Conservation (phyloP, 2,888 invertebrate genomes). For the Callyntrura sp. region DNA sequence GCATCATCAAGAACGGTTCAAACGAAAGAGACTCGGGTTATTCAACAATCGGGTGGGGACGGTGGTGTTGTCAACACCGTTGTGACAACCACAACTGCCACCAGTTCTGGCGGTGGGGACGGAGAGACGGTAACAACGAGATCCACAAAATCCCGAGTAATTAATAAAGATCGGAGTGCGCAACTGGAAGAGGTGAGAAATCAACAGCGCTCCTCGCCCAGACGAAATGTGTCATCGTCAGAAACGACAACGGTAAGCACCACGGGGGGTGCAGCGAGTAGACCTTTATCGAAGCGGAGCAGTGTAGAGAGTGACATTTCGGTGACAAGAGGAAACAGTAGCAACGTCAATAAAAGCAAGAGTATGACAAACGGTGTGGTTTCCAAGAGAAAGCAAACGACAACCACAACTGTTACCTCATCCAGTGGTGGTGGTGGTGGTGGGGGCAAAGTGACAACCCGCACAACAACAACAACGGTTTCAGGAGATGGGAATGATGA, state of each 20-base stretch:
- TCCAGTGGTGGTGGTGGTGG: slow-evolving; percentile 68
- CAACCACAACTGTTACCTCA: slow-evolving; percentile 66
- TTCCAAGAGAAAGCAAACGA: slow-evolving; percentile 67
- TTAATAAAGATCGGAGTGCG: slow-evolving; percentile 63
- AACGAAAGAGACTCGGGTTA: slow-evolving; percentile 55
- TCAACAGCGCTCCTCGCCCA: slow-evolving; percentile 51
- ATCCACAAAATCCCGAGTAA: slow-evolving; percentile 54
- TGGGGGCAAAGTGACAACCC: slow-evolving; percentile 52
- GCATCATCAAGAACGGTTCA: slow-evolving; percentile 41
- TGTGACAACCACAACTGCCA: slow-evolving; percentile 72
- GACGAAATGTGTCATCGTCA: slow-evolving; percentile 58
- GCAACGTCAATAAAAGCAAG: slow-evolving; percentile 29
- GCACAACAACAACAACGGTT: slow-evolving; percentile 49
- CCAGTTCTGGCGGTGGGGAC: slow-evolving; percentile 54
- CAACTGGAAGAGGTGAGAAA: slow-evolving; percentile 63
- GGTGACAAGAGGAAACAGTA: slow-evolving; percentile 47
- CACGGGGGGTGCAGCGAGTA: slow-evolving; percentile 20
- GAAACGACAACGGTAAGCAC: slow-evolving; percentile 4
- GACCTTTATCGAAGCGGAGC: slow-evolving; percentile 65
- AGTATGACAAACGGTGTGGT: slow-evolving; percentile 73
- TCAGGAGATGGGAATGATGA: slow-evolving; percentile 21
- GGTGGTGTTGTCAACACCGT: slow-evolving; percentile 52
- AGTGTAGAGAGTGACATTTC: slow-evolving; percentile 76
- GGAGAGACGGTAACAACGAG: slow-evolving; percentile 31
- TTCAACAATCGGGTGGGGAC: slow-evolving; percentile 38